Percentiles rank a stretch among this genome's conserved stretches.
Conservation (phyloP, 2,113 vertebrate species). For the Mellivora capensis region DNA sequence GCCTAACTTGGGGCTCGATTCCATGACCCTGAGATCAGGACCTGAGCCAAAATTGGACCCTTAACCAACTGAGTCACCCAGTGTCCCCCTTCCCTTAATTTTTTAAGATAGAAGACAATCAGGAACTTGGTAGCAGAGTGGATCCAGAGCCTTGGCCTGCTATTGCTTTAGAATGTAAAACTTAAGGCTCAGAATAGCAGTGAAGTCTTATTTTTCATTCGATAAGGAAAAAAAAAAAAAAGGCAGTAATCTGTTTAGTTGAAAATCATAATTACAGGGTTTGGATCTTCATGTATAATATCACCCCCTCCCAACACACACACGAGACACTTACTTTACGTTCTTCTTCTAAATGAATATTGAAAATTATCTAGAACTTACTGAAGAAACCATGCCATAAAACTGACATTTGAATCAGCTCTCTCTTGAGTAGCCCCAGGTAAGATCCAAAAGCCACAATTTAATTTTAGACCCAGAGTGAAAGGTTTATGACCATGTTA, state of each 20-base stretch:
- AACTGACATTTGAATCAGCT: slow-evolving; percentile 14
- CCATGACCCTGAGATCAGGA: background rate
- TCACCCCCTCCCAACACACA: background rate
- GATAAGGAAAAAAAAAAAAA: background rate
- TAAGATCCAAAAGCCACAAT: slow-evolving; percentile 53
- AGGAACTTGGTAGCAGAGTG: background rate
- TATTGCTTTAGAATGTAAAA: background rate
- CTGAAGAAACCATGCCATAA: background rate
- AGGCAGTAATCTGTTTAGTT: background rate
- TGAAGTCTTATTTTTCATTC: background rate
- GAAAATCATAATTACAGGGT: background rate
- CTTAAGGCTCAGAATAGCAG: background rate
- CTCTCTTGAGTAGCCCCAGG: background rate
- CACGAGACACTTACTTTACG: background rate
- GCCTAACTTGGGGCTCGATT: background rate
- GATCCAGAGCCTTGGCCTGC: background rate
- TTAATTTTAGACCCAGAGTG: slow-evolving; percentile 64
- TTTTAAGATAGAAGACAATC: background rate
- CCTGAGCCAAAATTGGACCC: background rate
- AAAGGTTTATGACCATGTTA: slow-evolving; percentile 64
- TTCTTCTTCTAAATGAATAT: background rate
- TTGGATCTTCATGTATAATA: background rate
- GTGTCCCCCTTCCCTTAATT: background rate
- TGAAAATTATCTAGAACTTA: slow-evolving; percentile 15
- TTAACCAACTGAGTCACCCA: background rate